These are phyloP conservation scores for Loriculus beryllinus DNA, from an alignment of 2,797 vertebrate species.

Conservation along the genomic window DNA sequence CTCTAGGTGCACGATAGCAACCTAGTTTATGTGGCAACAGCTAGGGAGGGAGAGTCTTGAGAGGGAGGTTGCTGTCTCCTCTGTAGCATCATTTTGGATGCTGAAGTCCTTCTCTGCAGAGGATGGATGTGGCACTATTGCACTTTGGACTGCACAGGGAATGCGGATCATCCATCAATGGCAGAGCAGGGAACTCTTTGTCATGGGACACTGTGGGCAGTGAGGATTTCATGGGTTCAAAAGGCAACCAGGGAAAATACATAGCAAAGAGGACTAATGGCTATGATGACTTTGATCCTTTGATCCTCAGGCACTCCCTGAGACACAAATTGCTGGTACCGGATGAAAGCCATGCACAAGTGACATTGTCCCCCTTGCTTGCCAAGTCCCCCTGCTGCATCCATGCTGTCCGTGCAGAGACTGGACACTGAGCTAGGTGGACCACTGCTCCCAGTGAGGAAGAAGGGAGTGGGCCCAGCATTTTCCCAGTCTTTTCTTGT, in stretches of 20 bases:
- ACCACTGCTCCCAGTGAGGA: not conserved
- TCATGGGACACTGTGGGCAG: not conserved
- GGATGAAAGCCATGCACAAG: not conserved
- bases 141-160: not conserved
- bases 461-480: not conserved
- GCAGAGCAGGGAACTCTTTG: not conserved
- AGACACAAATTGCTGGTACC: not conserved
- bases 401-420: fast-evolving
- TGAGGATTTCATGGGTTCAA: not conserved
- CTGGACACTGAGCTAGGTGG: not conserved
- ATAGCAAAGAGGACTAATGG: not conserved
- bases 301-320: not conserved
- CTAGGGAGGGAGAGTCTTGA: not conserved
- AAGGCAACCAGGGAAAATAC: not conserved
- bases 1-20: fast-evolving
- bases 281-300: fast-evolving
- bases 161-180: fast-evolving
- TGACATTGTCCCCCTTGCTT: not conserved
- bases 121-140: not conserved
- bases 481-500: not conserved
- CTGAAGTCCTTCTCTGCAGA: not conserved
- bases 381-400: not conserved
- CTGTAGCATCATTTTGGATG: not conserved
- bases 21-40: not conserved
- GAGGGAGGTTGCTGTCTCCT: not conserved